Conservation (phyloP, 2,888 invertebrate genomes). For the Mayetiola destructor region DNA sequence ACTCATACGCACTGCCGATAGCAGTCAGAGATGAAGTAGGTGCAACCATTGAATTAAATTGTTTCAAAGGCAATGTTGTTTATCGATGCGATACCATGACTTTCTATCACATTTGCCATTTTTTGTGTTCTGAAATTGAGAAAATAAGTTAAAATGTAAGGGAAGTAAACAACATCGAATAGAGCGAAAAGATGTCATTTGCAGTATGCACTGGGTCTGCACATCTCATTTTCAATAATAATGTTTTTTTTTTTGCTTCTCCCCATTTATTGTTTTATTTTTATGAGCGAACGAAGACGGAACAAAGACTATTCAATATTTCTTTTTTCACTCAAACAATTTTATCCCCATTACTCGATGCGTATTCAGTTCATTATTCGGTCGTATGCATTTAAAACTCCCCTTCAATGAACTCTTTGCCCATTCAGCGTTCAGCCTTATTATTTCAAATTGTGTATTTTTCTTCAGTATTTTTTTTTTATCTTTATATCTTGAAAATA, state of each 20-base stretch:
- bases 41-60: conserved; percentile 12
- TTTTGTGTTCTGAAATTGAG: too few species aligned
- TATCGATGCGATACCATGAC: conserved; percentile 3
- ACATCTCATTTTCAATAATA: too few species aligned
- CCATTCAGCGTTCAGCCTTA: neutral
- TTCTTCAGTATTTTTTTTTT: neutral
- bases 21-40: neutral
- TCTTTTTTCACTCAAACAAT: conserved; percentile 3
- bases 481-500: too few species aligned
- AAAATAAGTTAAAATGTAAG: neutral
- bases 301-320: conserved; percentile 1
- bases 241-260: neutral
- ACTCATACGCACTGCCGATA: too few species aligned
- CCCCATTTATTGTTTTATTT: neutral
- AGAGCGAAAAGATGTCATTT: conserved; percentile 6
- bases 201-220: neutral
- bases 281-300: neutral
- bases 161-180: neutral
- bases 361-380: neutral
- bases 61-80: conserved; percentile 7
- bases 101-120: too few species aligned
- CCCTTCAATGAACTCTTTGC: neutral
- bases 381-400: neutral
- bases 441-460: too few species aligned
- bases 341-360: neutral